Conservation (phyloP, 2,888 invertebrate species). For the Cataglyphis livida region DNA sequence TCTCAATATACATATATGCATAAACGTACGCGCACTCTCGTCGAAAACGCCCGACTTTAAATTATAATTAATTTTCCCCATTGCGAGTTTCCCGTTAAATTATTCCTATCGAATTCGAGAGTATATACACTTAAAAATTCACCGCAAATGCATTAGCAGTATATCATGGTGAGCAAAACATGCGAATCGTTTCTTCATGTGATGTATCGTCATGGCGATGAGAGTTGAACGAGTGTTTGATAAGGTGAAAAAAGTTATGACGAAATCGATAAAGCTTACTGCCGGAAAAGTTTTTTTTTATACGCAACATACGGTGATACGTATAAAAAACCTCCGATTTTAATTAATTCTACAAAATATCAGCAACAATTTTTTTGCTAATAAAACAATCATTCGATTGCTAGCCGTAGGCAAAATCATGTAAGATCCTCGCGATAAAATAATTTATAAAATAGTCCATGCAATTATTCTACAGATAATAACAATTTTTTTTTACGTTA, state of each 20-base stretch:
- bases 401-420: background rate
- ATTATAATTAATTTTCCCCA: conserved; percentile 43
- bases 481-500: conserved; percentile 3
- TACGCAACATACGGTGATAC: background rate
- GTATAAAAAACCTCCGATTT: background rate
- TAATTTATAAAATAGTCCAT: background rate
- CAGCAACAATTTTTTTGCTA: background rate
- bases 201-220: conserved; percentile 43
- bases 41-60: background rate
- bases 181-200: conserved; percentile 34
- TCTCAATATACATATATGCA: background rate
- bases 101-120: conserved; percentile 29
- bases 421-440: background rate
- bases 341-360: conserved; percentile 10
- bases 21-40: background rate
- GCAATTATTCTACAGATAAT: background rate
- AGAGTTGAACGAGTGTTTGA: conserved; percentile 33
- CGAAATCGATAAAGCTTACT: conserved; percentile 34
- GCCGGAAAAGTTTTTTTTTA: background rate
- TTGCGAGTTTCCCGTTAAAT: conserved; percentile 31
- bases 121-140: conserved; percentile 25
- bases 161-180: background rate
- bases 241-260: conserved; percentile 38
- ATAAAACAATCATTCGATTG: background rate
- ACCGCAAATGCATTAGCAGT: conserved; percentile 29